phyloP scores from a whole-genome alignment of 2,797 vertebrate genomes.

The Ceyx erithaca region DNA sequence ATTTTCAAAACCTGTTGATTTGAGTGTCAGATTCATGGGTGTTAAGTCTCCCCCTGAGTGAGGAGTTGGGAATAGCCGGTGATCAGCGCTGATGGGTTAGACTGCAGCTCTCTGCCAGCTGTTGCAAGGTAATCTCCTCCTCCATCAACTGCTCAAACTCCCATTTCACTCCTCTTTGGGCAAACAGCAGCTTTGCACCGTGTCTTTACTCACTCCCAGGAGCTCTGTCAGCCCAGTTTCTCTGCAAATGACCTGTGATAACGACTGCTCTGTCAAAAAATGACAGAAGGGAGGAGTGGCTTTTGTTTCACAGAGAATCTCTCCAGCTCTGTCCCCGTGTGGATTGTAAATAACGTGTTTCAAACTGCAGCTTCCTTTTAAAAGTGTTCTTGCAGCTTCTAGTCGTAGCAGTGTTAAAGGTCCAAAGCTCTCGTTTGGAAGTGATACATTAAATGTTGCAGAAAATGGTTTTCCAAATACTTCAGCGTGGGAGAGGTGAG shows the following conservation, averaged over 20 bases:
- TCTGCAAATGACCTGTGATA: background rate
- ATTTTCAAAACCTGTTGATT: background rate
- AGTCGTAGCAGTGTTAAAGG: background rate
- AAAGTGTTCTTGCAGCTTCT: background rate
- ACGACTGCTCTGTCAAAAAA: background rate
- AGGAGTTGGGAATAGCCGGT: background rate
- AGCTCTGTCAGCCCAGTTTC: background rate
- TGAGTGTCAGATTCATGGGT: fast-evolving
- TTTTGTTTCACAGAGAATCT: background rate
- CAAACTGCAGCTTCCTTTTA: background rate
- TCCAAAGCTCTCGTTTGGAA: background rate
- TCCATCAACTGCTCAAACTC: background rate
- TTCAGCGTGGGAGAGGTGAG: slow-evolving; percentile 32
- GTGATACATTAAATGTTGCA: background rate
- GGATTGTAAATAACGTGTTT: background rate
- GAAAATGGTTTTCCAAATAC: slow-evolving; percentile 27
- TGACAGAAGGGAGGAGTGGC: background rate
- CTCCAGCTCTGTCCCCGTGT: background rate
- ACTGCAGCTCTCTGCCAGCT: background rate
- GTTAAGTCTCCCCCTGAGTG: background rate
- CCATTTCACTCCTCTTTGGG: background rate
- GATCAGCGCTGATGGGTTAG: background rate
- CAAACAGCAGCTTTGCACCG: background rate
- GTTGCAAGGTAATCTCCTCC: background rate
- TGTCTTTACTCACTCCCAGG: background rate